Evolutionary conservation across 2,113 vertebrate species (phyloP), one percentile per base, ranked within the genome.

Genomic region (Anser cygnoides): DNA sequence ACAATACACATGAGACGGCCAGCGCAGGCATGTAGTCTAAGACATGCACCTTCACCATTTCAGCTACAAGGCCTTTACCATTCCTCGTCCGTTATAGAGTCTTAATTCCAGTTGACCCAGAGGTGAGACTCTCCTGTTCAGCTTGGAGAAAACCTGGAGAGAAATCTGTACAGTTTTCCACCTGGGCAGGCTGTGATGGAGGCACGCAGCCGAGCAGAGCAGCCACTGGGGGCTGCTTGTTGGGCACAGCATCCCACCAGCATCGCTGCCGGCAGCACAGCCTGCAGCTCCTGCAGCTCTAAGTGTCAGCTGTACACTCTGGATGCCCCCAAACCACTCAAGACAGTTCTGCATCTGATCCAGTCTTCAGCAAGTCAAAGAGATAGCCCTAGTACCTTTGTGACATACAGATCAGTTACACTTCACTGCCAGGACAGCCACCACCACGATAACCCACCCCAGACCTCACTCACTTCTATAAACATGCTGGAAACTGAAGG

Each of bases 401-500:
- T 17, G 8, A 33, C 23, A 39, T 43, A 54, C 12, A 61, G 39
- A 22, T 39, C 11, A 43, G 11, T n/a, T 70, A 11, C 7, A 33
- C 54, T 65, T 75, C 63, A 39, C 46, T 29, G 49, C 26, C 79
- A 80, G 52, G 25, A 78, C 39, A 84, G 58, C 10, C 19, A 22
- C 14, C 28, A 18, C 11, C 0, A 0, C 10, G 28, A 41, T 11
- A 85, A 13, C 17, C 7, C 26, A 23, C 43, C 44, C 92, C 31
- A 33, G 43, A 46, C 2, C 12, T 31, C n/a, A 19, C 18, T 80
- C 37, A 86, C 26, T 46, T 52, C 28, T 57, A 23, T 5, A 52
- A 73, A 61, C 0, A 11, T 3, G 21, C n/a, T 13, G 28, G 31
- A 80, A 87, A 37, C 3, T 0, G 1, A 29, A 46, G 12, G 10